phyloP scores from a whole-genome alignment of 2,113 vertebrate genomes.

The Otocyon megalotis region DNA sequence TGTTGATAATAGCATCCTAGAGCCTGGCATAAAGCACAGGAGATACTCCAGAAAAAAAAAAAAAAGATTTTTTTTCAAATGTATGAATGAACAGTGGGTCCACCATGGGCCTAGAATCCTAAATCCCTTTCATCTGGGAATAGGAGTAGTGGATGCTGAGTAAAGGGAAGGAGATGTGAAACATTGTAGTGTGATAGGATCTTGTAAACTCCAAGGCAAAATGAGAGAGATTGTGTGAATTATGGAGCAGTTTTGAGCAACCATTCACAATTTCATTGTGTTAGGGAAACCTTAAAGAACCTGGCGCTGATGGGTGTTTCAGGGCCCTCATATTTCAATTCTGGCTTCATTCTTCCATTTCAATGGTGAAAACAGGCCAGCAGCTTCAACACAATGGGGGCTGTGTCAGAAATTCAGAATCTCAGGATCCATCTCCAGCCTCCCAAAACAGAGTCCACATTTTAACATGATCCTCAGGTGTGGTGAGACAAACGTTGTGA shows the following conservation, averaged over 20 bases:
- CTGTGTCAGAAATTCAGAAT: background rate
- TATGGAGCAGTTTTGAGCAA: background rate
- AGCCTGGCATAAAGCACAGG: background rate
- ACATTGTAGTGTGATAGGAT: background rate
- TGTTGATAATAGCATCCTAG: background rate
- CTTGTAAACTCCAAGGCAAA: background rate
- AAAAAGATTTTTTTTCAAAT: background rate
- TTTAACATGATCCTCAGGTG: background rate
- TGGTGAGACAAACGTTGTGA: background rate
- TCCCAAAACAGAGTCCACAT: background rate
- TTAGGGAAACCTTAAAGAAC: background rate
- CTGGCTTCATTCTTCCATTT: background rate
- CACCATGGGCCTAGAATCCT: background rate
- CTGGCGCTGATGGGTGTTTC: background rate
- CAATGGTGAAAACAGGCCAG: background rate
- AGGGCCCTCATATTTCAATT: background rate
- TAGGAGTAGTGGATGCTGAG: background rate
- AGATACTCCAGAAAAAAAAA: background rate
- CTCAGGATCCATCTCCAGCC: background rate
- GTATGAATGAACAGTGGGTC: background rate
- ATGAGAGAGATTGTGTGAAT: background rate
- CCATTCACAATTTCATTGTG: background rate
- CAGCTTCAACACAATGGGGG: background rate
- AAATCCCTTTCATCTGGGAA: background rate
- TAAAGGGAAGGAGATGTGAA: background rate